Base-by-base conservation (phyloP, 2,113 vertebrate genomes). In the Platysteira castanea region DNA sequence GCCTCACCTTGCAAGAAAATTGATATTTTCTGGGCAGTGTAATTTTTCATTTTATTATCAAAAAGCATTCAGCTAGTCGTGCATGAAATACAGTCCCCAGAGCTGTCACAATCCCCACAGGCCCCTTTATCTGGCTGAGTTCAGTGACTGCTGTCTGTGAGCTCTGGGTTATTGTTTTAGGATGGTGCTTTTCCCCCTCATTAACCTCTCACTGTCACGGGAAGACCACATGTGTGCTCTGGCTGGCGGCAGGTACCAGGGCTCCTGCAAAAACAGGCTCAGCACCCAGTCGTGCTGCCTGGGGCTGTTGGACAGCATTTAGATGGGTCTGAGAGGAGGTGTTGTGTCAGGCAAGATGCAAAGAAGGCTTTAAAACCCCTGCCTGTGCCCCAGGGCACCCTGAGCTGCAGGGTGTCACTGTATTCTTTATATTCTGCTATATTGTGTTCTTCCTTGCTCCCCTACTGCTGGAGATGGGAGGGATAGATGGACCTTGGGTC, bases 31-130 rank as follows among this genome's bases (percentile, higher is more conserved):
- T 95, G 90, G 91, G 77, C 95, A 95, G 84, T 83, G 83, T 95
- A 95, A 95, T 92, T 95, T 96, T 96, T 96, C 90, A 95, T 95
- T 96, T 97, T 96, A 95, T 93, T 96, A 95, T 94, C 95, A 88
- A 96, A 96, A 96, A 96, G 90, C 71, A 70, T 94, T 91, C 78
- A 93, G 65, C 84, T 91, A 96, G 65, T 65, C 87, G 3, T 95
- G 95, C 93, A 91, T 95, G 93, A 93, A 97, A 91, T 89, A 49
- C 94, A 69, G 83, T 97, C 93, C 96, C 95, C 90, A 97, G 95
- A 97, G 87, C 94, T 95, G 94, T 94, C 96, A 95, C 85, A 95
- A 88, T 96, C 81, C 94, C 94, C 84, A 94, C 17, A 27, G 96
- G 90, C 77, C 81, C 92, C 92, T 95, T 96, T 97, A 96, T 95